These are phyloP conservation scores for Chloroceryle amazona DNA, from an alignment of 2,797 vertebrate species.

Conservation along the genomic window DNA sequence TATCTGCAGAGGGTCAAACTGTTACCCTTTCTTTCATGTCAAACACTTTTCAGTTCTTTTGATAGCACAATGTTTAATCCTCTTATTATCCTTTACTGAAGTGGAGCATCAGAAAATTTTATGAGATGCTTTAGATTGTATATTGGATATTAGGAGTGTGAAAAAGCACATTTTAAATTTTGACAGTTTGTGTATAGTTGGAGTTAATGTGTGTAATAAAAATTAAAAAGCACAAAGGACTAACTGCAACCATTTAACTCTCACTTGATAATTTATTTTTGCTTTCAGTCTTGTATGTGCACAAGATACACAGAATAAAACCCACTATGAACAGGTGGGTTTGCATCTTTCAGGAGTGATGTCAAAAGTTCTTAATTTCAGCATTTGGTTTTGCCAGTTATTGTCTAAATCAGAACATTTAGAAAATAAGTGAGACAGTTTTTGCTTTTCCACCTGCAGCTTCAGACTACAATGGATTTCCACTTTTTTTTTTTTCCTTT, in stretches of 20 bases:
- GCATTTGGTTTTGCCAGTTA: not conserved
- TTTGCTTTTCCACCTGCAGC: not conserved
- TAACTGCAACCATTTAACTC: not conserved
- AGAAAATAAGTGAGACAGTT: not conserved
- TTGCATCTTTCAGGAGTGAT: not conserved
- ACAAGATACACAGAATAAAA: not conserved
- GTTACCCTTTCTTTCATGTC: constrained; percentile 39
- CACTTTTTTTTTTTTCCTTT: not conserved
- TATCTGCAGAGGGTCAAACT: constrained; percentile 24
- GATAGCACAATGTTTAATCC: constrained; percentile 55
- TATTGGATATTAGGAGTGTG: constrained; percentile 21
- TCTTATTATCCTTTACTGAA: constrained; percentile 27
- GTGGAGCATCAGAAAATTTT: constrained; percentile 47
- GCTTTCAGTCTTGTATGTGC: not conserved
- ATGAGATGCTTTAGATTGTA: constrained; percentile 56
- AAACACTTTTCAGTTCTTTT: constrained; percentile 55
- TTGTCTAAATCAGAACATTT: not conserved
- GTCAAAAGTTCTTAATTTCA: not conserved
- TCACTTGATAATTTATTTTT: not conserved
- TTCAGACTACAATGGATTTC: not conserved
- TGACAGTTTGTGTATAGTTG: not conserved
- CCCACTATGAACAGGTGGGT: not conserved
- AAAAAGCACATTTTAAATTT: constrained; percentile 33
- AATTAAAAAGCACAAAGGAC: not conserved
- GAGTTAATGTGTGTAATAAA: constrained; percentile 4